phyloP scores from a whole-genome alignment of 1,140 invertebrate species.

The Cotesia chilonis region DNA sequence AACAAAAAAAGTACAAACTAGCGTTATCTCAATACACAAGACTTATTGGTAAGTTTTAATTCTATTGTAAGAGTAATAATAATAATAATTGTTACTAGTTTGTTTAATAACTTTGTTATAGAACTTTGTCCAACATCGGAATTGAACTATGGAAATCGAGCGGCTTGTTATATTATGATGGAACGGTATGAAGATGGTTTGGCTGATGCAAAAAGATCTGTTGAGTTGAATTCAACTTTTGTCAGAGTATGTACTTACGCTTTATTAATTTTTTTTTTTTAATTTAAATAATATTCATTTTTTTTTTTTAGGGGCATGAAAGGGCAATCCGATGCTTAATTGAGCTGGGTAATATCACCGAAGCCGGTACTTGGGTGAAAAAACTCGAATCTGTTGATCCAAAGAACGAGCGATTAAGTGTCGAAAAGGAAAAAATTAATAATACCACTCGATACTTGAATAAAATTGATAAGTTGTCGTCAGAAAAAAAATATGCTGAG shows the following conservation, averaged over 20 bases:
- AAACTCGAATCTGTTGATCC: constrained; percentile 5
- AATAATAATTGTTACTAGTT: neutral
- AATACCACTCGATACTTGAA: neutral
- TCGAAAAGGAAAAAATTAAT: constrained; percentile 1
- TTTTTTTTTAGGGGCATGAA: constrained; percentile 1
- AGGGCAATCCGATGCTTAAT: neutral
- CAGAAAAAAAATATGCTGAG: constrained; percentile 2
- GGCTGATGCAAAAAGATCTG: constrained; percentile 4
- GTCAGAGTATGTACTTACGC: constrained; percentile 6
- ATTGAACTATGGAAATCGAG: constrained; percentile 8
- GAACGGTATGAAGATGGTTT: constrained; percentile 10
- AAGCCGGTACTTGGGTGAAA: neutral
- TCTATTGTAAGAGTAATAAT: neutral
- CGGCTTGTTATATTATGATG: constrained; percentile 27
- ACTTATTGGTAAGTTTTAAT: neutral
- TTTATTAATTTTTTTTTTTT: neutral
- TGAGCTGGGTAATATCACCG: neutral
- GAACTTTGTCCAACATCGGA: constrained; percentile 19
- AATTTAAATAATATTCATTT: neutral
- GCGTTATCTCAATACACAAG: no score
- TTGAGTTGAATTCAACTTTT: constrained; percentile 5
- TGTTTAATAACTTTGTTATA: neutral
- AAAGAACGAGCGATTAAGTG: neutral
- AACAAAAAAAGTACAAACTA: no score
- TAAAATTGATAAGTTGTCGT: neutral